Percentiles rank a stretch among this genome's conserved stretches.
Evolutionary conservation across 1,140 invertebrate species (phyloP).

Genomic region (Meteorus sp.): DNA sequence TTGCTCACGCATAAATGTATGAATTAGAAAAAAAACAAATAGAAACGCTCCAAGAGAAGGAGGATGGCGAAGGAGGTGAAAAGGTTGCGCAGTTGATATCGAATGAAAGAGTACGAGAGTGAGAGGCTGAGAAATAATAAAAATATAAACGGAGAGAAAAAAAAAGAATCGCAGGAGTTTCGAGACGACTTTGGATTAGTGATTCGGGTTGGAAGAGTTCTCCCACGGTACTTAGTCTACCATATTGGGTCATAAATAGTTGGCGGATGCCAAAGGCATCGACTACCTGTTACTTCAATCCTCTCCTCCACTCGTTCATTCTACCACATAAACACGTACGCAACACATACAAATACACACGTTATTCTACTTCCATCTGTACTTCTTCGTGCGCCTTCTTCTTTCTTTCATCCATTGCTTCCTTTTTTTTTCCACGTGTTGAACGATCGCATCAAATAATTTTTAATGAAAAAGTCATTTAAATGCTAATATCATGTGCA

Average conservation of each 20-base stretch:
- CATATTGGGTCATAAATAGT: conserved; percentile 39
- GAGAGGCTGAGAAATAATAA: no score
- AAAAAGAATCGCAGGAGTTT: background rate
- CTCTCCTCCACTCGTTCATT: conserved; percentile 16
- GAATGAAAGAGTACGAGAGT: background rate
- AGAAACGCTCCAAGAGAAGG: background rate
- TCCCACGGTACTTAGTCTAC: conserved; percentile 40
- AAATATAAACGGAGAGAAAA: conserved; percentile 1
- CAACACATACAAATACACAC: no score
- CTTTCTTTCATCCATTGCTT: conserved; percentile 1
- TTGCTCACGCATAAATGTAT: background rate
- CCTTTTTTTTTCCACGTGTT: conserved; percentile 3
- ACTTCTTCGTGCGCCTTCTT: background rate
- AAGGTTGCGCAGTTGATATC: no score
- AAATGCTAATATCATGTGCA: conserved; percentile 44
- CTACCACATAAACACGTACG: no score
- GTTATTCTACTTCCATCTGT: no score
- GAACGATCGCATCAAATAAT: conserved; percentile 12
- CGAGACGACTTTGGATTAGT: conserved; percentile 29
- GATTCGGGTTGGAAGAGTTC: conserved; percentile 19
- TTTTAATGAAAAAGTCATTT: conserved; percentile 48
- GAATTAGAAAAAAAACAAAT: conserved; percentile 8
- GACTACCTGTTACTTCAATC: conserved; percentile 30
- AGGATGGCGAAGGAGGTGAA: no score
- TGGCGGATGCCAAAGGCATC: conserved; percentile 28